Evolutionary conservation across 2,797 vertebrate species (phyloP), one percentile per base, ranked within the genome.

Genomic region (Euthynnus affinis): DNA sequence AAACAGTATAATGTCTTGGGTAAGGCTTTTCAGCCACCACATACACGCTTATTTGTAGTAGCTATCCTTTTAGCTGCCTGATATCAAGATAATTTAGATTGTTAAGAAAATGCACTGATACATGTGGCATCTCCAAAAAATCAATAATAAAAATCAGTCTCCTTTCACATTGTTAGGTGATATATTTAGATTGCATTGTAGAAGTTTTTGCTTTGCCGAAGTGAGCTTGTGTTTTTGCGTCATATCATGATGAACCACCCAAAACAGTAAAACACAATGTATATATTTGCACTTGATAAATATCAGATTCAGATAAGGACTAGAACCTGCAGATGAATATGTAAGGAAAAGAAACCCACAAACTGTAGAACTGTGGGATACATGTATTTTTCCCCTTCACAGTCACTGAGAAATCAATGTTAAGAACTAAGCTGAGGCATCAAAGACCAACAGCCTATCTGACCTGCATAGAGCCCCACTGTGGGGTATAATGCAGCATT

Each of bases 401-500:
- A 90, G 88, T 91, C 82, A 89, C 82, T 91, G 90, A 90, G 82
- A 88, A 91, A 89, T 92, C 86, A 91, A 93, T 89, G 88, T 90
- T 89, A 85, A 87, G 87, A 90, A 90, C 88, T 91, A 89, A 91
- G 88, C 87, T 85, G 90, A 90, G 90, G 91, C 89, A 93, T 93
- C 90, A 92, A 91, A 93, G 90, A 88, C 89, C 88, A 89, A 74
- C 88, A 93, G 93, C 89, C 87, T 90, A 88, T 90, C 84, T 92
- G 92, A 93, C 91, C 93, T 94, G 93, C 93, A 93, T 92, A 93
- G 91, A 94, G 93, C 87, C 88, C 91, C 89, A 93, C 87, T 93
- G 93, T 93, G 92, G 87, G 87, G 84, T 88, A 93, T 91, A 94
- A 93, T 91, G 91, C 93, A 93, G 90, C 92, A 92, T 94, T 93